Base-by-base conservation (phyloP, 2,888 invertebrate species). In the Carcina quercana region DNA sequence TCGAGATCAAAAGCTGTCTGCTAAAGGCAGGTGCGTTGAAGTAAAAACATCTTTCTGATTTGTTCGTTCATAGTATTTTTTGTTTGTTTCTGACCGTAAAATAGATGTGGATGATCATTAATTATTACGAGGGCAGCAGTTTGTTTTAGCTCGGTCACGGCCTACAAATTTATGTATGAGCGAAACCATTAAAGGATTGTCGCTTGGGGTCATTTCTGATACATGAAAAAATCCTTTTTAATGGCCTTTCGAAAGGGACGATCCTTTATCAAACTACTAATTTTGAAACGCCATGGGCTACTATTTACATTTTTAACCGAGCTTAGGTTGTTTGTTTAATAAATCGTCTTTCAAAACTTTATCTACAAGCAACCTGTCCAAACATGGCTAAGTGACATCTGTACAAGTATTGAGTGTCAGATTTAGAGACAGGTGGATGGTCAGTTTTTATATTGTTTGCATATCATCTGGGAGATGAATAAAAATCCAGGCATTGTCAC, bases 101-200 rank as follows among this genome's bases (percentile, higher is more conserved):
- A 82, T 76, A 71, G 72, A 73, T 62, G 61, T 61, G 67, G 67
- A 63, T 56, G 66, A 67, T 73, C 78, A 76, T 80, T 78, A 79
- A 79, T 80, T 79, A 78, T 71, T 59, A 51, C 47, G 36, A 58
- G 57, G 60, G 52, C 57, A 59, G 63, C 71, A 72, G 75, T 82
- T 78, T 82, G 78, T 82, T 79, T 78, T 72, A 67, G 62, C 62
- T 63, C 59, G 68, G 72, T 76, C 75, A 73, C 62, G 72, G 70
- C 53, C 54, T 55, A 67, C 62, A 67, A 78, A 76, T 74, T 76
- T 78, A 75, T 75, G 68, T 78, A 72, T 69, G 67, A 69, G 69
- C 68, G 38, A 58, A 69, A 66, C 68, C 75, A 76, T 79, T 75
- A 74, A 67, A 63, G 70, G 64, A 65, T 66, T 76, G 74, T 74